A percentile compares a stretch with the other conserved stretches of the same genome.
Conservation (phyloP, 2,797 vertebrate species). For the Tarsius wallacei region DNA sequence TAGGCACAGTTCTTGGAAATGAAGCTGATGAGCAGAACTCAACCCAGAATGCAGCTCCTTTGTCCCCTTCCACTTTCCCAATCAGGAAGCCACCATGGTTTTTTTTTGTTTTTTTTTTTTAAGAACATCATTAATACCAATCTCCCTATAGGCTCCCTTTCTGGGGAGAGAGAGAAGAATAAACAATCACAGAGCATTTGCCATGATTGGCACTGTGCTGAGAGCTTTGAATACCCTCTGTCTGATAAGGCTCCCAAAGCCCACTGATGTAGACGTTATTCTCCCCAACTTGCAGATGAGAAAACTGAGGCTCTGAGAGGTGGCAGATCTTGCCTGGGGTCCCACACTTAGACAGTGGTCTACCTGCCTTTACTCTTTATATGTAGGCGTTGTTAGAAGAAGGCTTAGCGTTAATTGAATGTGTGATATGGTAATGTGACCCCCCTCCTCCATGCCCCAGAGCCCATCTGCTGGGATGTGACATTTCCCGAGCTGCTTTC, state of each 20-base stretch:
- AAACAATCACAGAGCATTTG: neutral
- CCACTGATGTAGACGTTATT: neutral
- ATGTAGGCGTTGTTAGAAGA: neutral
- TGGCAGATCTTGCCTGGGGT: neutral
- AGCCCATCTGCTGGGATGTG: neutral
- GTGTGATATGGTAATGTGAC: neutral
- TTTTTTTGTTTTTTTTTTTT: neutral
- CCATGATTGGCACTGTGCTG: neutral
- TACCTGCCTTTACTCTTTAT: neutral
- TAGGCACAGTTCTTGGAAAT: neutral
- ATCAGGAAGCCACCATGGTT: neutral
- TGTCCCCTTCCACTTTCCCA: neutral
- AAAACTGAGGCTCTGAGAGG: neutral
- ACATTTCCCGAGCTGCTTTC: neutral
- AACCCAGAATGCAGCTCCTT: neutral
- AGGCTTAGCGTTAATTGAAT: neutral
- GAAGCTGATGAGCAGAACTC: neutral
- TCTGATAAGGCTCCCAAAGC: neutral
- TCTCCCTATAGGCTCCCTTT: neutral
- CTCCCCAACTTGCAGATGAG: neutral
- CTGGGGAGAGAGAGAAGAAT: neutral
- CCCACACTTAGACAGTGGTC: neutral
- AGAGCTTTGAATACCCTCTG: neutral
- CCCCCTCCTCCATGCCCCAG: neutral
- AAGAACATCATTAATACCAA: neutral